A percentile compares a stretch with the other conserved stretches of the same genome.
Evolutionary conservation across 2,113 vertebrate species (phyloP).

Genomic region (Dasypus novemcinctus): DNA sequence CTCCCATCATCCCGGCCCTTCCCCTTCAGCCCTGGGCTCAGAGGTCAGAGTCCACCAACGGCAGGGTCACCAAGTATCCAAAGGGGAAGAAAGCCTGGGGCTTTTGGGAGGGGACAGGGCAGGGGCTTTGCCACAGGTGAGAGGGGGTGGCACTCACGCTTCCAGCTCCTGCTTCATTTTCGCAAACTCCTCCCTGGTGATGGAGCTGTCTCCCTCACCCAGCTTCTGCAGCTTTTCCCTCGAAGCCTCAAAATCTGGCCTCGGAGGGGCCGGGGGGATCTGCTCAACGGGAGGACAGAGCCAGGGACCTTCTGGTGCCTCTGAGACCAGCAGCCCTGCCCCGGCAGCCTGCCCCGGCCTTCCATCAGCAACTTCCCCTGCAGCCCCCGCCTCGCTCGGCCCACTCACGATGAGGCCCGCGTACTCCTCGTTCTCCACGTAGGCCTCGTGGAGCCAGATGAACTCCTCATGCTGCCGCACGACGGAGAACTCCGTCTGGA

Average conservation of each 20-base stretch:
- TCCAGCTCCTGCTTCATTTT: conserved; percentile 75
- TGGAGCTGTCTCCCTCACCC: conserved; percentile 56
- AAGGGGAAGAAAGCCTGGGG: neutral
- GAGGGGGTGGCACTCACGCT: neutral
- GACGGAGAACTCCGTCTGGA: conserved; percentile 30
- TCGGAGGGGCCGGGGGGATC: conserved; percentile 61
- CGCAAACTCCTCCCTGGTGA: conserved; percentile 65
- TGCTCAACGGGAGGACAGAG: neutral
- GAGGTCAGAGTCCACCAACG: neutral
- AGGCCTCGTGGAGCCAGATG: conserved; percentile 64
- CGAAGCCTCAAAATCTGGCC: conserved; percentile 62
- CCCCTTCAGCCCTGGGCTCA: neutral
- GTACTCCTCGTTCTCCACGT: conserved; percentile 59
- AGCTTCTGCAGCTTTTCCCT: conserved; percentile 71
- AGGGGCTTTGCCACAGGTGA: neutral
- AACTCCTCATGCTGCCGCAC: conserved; percentile 59
- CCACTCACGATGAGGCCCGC: conserved; percentile 54
- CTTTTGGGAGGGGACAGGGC: no score
- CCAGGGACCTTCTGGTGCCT: neutral
- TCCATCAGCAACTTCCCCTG: neutral
- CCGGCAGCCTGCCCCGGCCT: neutral
- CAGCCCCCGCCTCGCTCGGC: neutral
- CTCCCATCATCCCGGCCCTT: no score
- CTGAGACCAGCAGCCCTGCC: neutral
- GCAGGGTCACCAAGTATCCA: neutral